Evolutionary conservation across 2,797 vertebrate species (phyloP).

Genomic region (Tokudaia tokunoshimensis): DNA sequence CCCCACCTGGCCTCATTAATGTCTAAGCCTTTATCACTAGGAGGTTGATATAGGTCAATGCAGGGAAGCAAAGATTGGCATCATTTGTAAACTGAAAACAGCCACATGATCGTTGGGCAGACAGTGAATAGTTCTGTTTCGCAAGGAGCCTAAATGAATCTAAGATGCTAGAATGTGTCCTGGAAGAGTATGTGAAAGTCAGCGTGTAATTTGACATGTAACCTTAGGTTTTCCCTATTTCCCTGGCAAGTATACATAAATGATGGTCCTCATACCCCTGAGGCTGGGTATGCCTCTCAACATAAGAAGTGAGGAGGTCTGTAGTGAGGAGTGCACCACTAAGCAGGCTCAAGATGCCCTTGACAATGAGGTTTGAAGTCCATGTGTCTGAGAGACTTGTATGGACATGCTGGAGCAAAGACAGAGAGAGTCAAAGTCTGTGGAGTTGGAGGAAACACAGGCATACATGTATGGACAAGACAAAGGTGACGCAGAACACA

Average conservation of each 20-base stretch:
- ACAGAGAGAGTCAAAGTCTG: neutral
- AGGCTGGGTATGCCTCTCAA: neutral
- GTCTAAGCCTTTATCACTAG: neutral
- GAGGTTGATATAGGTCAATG: neutral
- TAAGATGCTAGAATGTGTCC: neutral
- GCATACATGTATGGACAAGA: neutral
- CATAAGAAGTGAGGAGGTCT: neutral
- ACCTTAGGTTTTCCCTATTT: neutral
- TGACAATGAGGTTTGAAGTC: accelerated
- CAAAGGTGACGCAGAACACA: neutral
- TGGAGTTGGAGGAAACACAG: neutral
- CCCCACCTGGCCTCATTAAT: neutral
- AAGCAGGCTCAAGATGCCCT: neutral
- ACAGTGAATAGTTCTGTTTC: neutral
- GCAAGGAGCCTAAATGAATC: neutral
- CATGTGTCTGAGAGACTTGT: neutral
- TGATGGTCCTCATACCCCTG: neutral
- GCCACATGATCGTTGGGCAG: neutral
- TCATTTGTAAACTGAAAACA: neutral
- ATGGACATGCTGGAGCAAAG: neutral
- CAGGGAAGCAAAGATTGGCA: neutral
- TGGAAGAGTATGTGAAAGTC: neutral
- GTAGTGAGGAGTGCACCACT: neutral
- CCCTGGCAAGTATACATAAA: neutral
- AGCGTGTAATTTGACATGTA: neutral